A percentile compares a stretch with the other conserved stretches of the same genome.
Evolutionary conservation across 2,113 vertebrate species (phyloP).

Genomic region (Mustela lutreola): DNA sequence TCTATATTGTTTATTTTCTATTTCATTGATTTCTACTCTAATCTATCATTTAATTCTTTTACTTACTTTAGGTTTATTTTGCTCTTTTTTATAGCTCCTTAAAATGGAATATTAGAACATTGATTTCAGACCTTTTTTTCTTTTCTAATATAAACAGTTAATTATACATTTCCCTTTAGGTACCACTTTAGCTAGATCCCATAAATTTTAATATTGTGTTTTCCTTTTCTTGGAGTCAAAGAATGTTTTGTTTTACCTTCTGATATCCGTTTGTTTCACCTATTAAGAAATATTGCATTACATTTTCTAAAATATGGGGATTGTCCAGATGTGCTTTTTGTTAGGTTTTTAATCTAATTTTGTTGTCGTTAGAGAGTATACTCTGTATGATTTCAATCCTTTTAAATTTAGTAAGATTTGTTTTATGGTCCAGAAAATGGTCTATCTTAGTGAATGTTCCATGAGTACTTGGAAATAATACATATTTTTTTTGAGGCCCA

Average conservation of each 20-base stretch:
- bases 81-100: not conserved
- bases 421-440: conserved; percentile 1
- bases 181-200: not conserved
- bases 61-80: conserved; percentile 56
- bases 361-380: not conserved
- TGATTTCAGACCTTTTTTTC: conserved; percentile 11
- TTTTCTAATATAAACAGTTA: conserved; percentile 36
- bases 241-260: conserved; percentile 25
- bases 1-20: not conserved
- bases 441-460: not conserved
- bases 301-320: not conserved
- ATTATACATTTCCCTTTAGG: not conserved
- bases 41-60: not conserved
- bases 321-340: not conserved
- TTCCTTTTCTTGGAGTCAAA: conserved; percentile 35
- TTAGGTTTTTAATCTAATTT: conserved; percentile 50
- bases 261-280: not conserved
- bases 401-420: conserved; percentile 32
- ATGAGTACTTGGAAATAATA: conserved; percentile 10
- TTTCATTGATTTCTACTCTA: not conserved
- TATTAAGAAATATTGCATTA: conserved; percentile 1
- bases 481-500: not conserved
- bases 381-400: not conserved
- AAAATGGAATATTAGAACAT: conserved; percentile 15
- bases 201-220: conserved; percentile 33